Base-by-base conservation (phyloP, 2,113 vertebrate genomes). In the Vidua macroura region DNA sequence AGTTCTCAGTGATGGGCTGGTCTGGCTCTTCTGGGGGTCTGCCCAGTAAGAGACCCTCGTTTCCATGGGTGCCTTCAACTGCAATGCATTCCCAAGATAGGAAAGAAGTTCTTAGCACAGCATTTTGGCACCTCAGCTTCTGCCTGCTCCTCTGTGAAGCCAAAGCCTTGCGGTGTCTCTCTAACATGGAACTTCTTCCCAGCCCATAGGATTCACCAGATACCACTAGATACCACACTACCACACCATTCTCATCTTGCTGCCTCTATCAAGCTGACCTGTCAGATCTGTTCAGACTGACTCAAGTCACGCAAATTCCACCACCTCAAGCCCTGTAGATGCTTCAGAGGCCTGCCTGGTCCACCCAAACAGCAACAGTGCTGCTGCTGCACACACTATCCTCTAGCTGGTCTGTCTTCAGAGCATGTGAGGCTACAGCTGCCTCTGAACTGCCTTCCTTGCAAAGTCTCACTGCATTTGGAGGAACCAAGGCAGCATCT, bases 11-110 rank as follows among this genome's bases (percentile, higher is more conserved):
- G 83, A 99, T 98, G 49, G 98, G 98, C 93, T 98, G 98, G 33
- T 99, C 98, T 0, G 98, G 98, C 85, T 99, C 99, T 90, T 99
- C 99, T 5, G 98, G 92, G 13, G 99, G 99, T 97, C 98, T 98
- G 88, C 99, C 99, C 96, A 99, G 97, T 96, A 99, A 97, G 92
- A 99, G 98, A 73, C 99, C 99, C 39, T 99, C 99, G 2, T 98
- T 99, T 95, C 99, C 98, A 86, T 98, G 98, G 97, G 97, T 98
- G 56, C 99, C 99, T 97, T 99, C 99, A 56, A 99, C 99, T 99
- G 91, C 59, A 97, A 83, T 21, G 25, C 66, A 77, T 30, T 58
- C 69, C 92, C 88, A 84, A 93, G 74, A 94, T 49, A 86, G 39
- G 17, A 83, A 27, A 66, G 17, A 83, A 75, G 31, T 56, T 89